Evolutionary conservation across 2,888 invertebrate species (phyloP), one percentile per base, ranked within the genome.

Genomic region (Malacosoma neustria): DNA sequence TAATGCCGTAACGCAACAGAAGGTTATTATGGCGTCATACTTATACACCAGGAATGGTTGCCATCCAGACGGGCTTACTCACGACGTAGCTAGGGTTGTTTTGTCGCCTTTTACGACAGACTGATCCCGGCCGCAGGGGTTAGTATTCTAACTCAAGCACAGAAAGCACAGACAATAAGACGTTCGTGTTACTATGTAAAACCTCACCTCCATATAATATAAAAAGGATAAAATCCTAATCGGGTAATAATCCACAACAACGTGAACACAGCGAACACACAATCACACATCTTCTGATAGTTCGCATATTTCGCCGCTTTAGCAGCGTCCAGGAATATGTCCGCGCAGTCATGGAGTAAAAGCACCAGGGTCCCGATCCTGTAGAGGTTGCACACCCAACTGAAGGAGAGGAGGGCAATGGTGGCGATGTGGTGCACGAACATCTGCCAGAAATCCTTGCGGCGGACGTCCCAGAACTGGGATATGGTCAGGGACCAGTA

Each of bases 391-490:
- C 95, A 94, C 4, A 95, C 91, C 97, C 98, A 99, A 46, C 98
- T 98, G 70, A 98, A 93, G 39, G 91, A 91, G 85, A 99, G 90
- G 44, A 99, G 88, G 32, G 91, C 76, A 51, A 99, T 93, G 30
- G 99, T 98, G 13, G 96, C 96, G 62, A 97, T 90, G 72, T 99
- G 99, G 84, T 99, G 99, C 37, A 97, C 87, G 76, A 99, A 97
- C 97, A 99, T 99, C 87, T 98, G 97, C 94, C 96, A 96, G 79
- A 99, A 98, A 81, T 96, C 96, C 77, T 96, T 96, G 47, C 97
- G 90, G 47, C 93, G 93, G 37, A 96, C 93, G 75, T 99, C 98
- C 73, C 95, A 92, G 82, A 97, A 97, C 79, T 98, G 97, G 11
- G 96, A 95, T 44, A 96, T 90, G 46, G 94, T 93, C 40, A 98